These are phyloP conservation scores for Phytoseiulus persimilis DNA, from an alignment of 2,888 invertebrate species.

Conservation along the genomic window DNA sequence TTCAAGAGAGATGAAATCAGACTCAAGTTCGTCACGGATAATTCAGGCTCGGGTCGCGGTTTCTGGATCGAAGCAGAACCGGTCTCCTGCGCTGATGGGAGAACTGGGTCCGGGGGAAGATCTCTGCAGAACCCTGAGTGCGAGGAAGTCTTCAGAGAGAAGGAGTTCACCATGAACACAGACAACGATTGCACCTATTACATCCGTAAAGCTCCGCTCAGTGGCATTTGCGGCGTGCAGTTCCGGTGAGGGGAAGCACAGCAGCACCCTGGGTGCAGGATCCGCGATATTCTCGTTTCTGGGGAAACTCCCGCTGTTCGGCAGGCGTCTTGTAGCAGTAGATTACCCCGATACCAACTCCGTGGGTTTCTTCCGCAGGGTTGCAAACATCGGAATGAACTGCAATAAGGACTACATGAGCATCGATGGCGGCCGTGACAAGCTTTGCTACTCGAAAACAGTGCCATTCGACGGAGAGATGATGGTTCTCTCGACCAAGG, in stretches of 20 bases:
- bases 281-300: no score
- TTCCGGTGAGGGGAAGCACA: not conserved
- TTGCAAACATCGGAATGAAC: conserved; percentile 29
- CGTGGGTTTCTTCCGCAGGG: not conserved
- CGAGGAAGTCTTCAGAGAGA: conserved; percentile 22
- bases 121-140: conserved; percentile 7
- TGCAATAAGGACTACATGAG: conserved; percentile 42
- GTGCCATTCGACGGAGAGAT: conserved; percentile 30
- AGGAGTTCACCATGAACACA: conserved; percentile 22
- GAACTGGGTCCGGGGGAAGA: conserved; percentile 10
- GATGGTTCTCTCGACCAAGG: conserved; percentile 31
- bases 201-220: conserved; percentile 26
- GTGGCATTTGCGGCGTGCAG: conserved; percentile 18
- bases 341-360: not conserved
- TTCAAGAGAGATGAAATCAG: conserved; percentile 43
- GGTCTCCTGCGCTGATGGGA: conserved; percentile 37
- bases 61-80: conserved; percentile 45
- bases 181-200: conserved; percentile 32
- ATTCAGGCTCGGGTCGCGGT: conserved; percentile 45
- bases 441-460: conserved; percentile 28
- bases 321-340: not conserved
- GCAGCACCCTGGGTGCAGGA: no score
- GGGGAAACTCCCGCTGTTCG: no score
- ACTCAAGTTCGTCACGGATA: conserved; percentile 45
- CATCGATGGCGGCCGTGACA: conserved; percentile 42